Base-by-base conservation (phyloP, 2,797 vertebrate genomes). In the Sternotherus odoratus region DNA sequence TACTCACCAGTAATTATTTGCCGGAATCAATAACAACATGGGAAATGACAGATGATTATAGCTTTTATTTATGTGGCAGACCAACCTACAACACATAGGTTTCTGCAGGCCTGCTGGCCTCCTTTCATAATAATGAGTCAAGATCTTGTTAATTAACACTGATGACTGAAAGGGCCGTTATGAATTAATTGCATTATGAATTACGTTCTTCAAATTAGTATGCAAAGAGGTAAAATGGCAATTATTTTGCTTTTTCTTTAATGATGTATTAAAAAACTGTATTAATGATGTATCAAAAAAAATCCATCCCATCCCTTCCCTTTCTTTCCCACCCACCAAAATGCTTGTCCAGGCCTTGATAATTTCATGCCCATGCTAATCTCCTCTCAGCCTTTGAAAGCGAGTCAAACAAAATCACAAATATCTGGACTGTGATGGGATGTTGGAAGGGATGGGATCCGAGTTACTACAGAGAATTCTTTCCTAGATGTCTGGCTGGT, bases 321-420 rank as follows among this genome's bases (percentile, higher is more conserved):
- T 69, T 50, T 4, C 26, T 74, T 74, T 43, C 48, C 77, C 51
- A 87, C 92, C 78, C 93, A 90, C 74, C 82, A 94, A 89, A 92
- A 88, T 46, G 49, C 39, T 92, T 82, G 79, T 17, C 79, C 23
- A n/a, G 89, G 87, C 69, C 19, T 83, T 2, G 77, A 77, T 2
- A 1, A 94, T 86, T 95, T 90, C 78, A 77, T 26, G 87, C 39
- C 79, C 53, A 66, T 86, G 83, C 92, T 85, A 94, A 94, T 93
- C 89, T 92, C 53, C 93, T 92, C 82, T 49, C 75, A 95, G 82
- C 81, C 72, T 94, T 83, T 94, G 63, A 91, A 96, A 97, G 95
- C 94, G 95, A 91, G 89, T 97, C 95, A 93, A 89, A 84, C 93
- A 94, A 96, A 1, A 1, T 66, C 82, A 72, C 75, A 85, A 94